Conservation (phyloP, 2,797 vertebrate species). For the Darevskia mixta region DNA sequence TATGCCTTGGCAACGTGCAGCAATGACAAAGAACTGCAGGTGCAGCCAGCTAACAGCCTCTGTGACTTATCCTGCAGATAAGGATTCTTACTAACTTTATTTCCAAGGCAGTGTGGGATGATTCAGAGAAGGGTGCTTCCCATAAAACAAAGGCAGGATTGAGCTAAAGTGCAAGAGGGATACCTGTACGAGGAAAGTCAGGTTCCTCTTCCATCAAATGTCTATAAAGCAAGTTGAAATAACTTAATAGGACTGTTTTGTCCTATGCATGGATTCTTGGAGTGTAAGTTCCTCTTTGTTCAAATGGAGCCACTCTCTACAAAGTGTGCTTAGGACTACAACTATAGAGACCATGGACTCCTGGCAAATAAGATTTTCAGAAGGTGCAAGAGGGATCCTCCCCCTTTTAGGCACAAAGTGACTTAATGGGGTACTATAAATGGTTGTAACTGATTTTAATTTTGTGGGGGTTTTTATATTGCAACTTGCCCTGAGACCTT, state of each 20-base stretch:
- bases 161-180: not conserved
- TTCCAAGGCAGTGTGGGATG: not conserved
- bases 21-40: not conserved
- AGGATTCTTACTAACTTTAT: conserved; percentile 19
- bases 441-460: too few species aligned
- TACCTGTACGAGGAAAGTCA: not conserved
- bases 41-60: conserved; percentile 18
- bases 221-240: not conserved
- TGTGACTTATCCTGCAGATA: conserved; percentile 16
- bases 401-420: too few species aligned
- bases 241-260: not conserved
- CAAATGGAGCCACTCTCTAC: too few species aligned
- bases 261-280: too few species aligned
- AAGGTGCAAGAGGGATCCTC: too few species aligned
- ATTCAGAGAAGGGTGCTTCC: not conserved
- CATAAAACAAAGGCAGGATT: not conserved
- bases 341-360: too few species aligned
- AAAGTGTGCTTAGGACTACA: too few species aligned
- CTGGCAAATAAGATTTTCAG: too few species aligned
- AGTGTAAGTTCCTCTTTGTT: too few species aligned
- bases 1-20: conserved; percentile 14
- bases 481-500: too few species aligned
- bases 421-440: too few species aligned
- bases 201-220: not conserved
- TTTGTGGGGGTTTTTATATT: too few species aligned